Evolutionary conservation across 2,888 invertebrate genomes (phyloP).

Genomic region (Formica aserva): DNA sequence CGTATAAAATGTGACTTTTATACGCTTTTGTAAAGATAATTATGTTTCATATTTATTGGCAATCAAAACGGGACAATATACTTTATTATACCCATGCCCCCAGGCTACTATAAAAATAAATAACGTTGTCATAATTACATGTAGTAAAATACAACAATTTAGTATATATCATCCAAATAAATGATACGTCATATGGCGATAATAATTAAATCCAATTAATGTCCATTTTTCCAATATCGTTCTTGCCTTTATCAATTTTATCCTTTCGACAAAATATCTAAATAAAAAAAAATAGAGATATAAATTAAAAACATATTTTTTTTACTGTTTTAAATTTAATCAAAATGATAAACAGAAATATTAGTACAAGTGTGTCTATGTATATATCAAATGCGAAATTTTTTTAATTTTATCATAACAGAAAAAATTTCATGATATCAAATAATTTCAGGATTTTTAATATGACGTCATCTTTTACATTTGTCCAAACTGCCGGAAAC

Average conservation of each 20-base stretch:
- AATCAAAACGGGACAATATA: conserved; percentile 36
- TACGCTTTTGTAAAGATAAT: conserved; percentile 4
- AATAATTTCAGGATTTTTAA: background rate
- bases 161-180: background rate
- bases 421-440: background rate
- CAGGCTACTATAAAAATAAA: conserved; percentile 46
- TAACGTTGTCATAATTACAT: conserved; percentile 45
- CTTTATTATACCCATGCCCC: conserved; percentile 23
- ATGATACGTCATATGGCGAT: background rate
- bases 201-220: conserved; percentile 51
- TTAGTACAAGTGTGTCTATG: background rate
- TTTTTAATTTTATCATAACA: background rate
- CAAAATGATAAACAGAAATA: background rate
- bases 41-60: conserved; percentile 39
- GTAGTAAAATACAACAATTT: conserved; percentile 31
- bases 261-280: background rate
- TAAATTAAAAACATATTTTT: background rate
- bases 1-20: conserved; percentile 1
- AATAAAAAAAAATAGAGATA: background rate
- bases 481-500: background rate
- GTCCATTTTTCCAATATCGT: conserved; percentile 25
- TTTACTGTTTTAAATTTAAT: background rate
- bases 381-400: background rate
- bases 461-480: background rate
- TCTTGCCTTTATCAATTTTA: conserved; percentile 16